Evolutionary conservation across 2,113 vertebrate species (phyloP).

Genomic region (Corynorhinus townsendii): DNA sequence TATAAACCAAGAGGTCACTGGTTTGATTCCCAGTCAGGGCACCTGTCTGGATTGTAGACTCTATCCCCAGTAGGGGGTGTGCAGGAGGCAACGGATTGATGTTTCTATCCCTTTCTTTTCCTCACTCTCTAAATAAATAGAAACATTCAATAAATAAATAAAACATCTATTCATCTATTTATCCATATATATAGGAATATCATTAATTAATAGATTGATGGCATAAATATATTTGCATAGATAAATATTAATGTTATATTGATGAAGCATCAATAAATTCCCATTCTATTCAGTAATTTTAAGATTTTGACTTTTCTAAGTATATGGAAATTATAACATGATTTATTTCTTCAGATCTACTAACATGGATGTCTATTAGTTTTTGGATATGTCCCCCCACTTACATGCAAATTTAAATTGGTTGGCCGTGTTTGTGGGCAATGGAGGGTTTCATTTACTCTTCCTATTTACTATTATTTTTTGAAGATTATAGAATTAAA

Average conservation of each 20-base stretch:
- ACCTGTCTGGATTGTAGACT: too few relatives aligned
- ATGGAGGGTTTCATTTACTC: not conserved
- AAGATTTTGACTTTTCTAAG: not conserved
- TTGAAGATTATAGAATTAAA: not conserved
- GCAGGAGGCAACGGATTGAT: too few relatives aligned
- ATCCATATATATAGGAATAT: not conserved
- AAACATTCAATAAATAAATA: too few relatives aligned
- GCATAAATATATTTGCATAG: not conserved
- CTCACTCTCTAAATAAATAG: too few relatives aligned
- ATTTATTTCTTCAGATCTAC: not conserved
- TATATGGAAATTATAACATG: not conserved
- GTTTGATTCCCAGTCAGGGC: too few relatives aligned
- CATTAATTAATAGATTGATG: not conserved
- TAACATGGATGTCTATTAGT: not conserved
- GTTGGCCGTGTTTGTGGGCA: not conserved
- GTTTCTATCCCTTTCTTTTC: too few relatives aligned
- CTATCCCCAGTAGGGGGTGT: too few relatives aligned
- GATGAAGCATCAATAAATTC: not conserved
- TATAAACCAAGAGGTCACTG: too few relatives aligned
- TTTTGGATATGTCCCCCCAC: not conserved
- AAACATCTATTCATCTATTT: not conserved
- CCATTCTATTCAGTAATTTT: not conserved
- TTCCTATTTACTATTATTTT: not conserved
- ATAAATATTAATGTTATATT: not conserved
- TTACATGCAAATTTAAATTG: not conserved